A percentile compares a stretch with the other conserved stretches of the same genome.
Evolutionary conservation across 2,113 vertebrate species (phyloP).

Genomic region (Mesitornis unicolor): DNA sequence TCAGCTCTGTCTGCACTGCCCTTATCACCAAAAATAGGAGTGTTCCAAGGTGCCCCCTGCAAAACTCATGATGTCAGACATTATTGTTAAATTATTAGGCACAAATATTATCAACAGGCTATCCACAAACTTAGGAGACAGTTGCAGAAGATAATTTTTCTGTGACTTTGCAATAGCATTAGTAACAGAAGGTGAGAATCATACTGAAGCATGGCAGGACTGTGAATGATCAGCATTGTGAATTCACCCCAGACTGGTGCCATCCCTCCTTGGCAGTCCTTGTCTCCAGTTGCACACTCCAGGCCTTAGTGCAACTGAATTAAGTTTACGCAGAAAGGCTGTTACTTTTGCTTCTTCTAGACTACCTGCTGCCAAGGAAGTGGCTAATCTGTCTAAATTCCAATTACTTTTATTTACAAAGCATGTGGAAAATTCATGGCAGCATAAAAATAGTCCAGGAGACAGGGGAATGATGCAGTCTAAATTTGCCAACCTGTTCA

Average conservation of each 20-base stretch:
- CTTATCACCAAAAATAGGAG: background rate
- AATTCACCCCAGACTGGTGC: rapidly evolving
- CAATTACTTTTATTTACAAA: background rate
- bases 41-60: rapidly evolving
- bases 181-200: background rate
- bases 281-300: background rate
- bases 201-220: background rate
- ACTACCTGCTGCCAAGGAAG: background rate
- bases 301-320: background rate
- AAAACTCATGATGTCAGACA: background rate
- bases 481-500: background rate
- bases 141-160: background rate
- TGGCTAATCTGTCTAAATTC: conserved; percentile 12
- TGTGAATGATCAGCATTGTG: background rate
- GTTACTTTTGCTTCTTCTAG: background rate
- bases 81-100: background rate
- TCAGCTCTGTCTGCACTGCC: background rate
- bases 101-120: background rate
- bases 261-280: background rate
- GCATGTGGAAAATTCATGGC: background rate
- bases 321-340: background rate
- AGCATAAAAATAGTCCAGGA: background rate
- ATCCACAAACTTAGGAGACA: background rate
- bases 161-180: background rate
- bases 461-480: background rate